Evolutionary conservation across 2,888 invertebrate species (phyloP), one percentile per base, ranked within the genome.

Genomic region (Epinotia demarniana): DNA sequence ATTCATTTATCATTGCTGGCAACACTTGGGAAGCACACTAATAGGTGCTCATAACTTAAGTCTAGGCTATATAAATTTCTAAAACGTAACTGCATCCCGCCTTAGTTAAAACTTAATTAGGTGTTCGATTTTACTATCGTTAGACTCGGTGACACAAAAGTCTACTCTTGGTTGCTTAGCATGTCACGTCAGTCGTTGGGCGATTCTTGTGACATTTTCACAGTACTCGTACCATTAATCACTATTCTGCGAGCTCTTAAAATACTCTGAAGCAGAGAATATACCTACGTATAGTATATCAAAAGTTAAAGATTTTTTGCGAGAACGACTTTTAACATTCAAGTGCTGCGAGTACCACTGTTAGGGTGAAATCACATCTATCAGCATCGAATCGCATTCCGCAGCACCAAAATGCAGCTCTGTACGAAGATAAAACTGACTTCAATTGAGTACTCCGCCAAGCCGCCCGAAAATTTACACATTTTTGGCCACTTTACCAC

Each of bases 21-120:
- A 73, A 66, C 60, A 73, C 72, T 73, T 66, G 72, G 66, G 66
- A 73, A 73, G 49, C 60, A 66, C 72, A 33, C 66, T 73, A 73
- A 73, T 73, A 66, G 72, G 55, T 55, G 43, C 66, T 66, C 66
- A 64, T 73, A 73, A 66, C 72, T 73, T 73, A 57, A 58, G 60
- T 58, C 66, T 73, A 66, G 66, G 57, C 60, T 60, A 58, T 53
- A 66, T 60, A 66, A 72, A 58, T 72, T 58, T 58, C 72, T 71
- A 33, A 53, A 63, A 72, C 43, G 46, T 66, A 72, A 58, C 64
- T 63, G 64, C 85, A 85, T 85, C 83, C 80, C 85, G 87, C 88
- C 87, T 88, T 86, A 83, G 82, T 84, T 84, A 80, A 83, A 83
- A 83, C 83, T 84, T 85, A 86, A 81, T 84, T 80, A 79, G 80